These are phyloP conservation scores for Machimus atricapillus DNA, from an alignment of 2,888 invertebrate genomes.

Conservation along the genomic window DNA sequence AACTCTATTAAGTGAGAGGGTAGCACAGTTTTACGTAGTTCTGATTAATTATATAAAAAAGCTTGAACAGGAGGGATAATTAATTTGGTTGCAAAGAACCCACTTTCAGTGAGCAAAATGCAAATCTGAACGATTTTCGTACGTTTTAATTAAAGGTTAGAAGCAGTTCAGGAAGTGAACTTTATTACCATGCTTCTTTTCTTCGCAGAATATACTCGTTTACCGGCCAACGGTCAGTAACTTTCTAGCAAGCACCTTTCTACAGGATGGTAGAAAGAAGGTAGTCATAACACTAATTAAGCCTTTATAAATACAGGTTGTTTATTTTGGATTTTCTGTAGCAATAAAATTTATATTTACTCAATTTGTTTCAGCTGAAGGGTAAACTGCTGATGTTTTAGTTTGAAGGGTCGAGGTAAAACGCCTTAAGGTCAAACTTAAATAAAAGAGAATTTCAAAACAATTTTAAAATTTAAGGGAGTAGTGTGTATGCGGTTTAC, in stretches of 20 bases:
- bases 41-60: background rate
- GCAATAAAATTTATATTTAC: background rate
- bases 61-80: background rate
- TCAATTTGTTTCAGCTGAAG: background rate
- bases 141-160: background rate
- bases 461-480: background rate
- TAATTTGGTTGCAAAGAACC: background rate
- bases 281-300: background rate
- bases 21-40: background rate
- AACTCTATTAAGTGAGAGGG: background rate
- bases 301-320: background rate
- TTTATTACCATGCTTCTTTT: background rate
- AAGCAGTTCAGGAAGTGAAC: background rate
- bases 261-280: background rate
- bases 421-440: background rate
- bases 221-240: background rate
- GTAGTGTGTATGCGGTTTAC: background rate
- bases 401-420: background rate
- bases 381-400: background rate
- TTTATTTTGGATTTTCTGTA: background rate
- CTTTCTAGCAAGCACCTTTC: background rate
- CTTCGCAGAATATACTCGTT: background rate
- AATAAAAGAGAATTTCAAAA: background rate
- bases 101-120: background rate
- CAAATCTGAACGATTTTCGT: background rate